Conservation (phyloP, 2,888 invertebrate genomes). For the Sminthurinus aureus region DNA sequence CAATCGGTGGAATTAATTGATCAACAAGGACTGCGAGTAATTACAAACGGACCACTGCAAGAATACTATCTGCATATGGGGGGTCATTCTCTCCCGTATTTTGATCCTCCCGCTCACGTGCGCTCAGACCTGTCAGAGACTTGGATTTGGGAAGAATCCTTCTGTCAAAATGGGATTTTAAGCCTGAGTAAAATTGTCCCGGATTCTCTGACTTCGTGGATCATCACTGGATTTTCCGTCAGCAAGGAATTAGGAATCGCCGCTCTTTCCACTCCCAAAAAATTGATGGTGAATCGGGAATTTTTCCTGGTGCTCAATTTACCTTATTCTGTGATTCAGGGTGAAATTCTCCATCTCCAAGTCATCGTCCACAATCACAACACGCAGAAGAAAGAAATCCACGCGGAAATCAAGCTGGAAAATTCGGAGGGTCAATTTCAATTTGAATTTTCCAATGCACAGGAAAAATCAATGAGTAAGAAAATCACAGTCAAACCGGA, state of each 20-base stretch:
- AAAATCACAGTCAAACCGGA: too few relatives aligned
- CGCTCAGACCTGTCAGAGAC: slow-evolving; percentile 50
- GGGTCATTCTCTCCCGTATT: background rate
- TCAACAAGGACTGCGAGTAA: background rate
- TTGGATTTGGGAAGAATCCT: too few relatives aligned
- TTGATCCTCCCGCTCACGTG: slow-evolving; percentile 12
- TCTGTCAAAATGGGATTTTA: slow-evolving; percentile 23
- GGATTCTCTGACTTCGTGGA: slow-evolving; percentile 86
- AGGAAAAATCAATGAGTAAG: too few relatives aligned
- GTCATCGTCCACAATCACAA: slow-evolving; percentile 84
- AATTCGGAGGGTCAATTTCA: too few relatives aligned
- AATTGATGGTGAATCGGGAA: slow-evolving; percentile 76
- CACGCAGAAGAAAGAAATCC: slow-evolving; percentile 79
- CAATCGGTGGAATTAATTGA: background rate
- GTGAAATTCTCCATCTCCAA: too few relatives aligned
- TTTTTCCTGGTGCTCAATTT: too few relatives aligned
- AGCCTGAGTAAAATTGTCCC: too few relatives aligned
- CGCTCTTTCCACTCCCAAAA: slow-evolving; percentile 19
- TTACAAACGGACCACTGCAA: background rate
- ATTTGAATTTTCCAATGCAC: too few relatives aligned
- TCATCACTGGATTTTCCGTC: slow-evolving; percentile 83
- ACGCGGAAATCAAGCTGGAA: too few relatives aligned
- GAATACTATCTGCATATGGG: background rate
- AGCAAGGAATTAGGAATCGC: too few relatives aligned
- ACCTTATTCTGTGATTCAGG: too few relatives aligned